Percentiles rank a stretch among this genome's conserved stretches.
These are phyloP conservation scores for Diabrotica virgifera DNA, from an alignment of 1,140 invertebrate genomes.

Conservation along the genomic window DNA sequence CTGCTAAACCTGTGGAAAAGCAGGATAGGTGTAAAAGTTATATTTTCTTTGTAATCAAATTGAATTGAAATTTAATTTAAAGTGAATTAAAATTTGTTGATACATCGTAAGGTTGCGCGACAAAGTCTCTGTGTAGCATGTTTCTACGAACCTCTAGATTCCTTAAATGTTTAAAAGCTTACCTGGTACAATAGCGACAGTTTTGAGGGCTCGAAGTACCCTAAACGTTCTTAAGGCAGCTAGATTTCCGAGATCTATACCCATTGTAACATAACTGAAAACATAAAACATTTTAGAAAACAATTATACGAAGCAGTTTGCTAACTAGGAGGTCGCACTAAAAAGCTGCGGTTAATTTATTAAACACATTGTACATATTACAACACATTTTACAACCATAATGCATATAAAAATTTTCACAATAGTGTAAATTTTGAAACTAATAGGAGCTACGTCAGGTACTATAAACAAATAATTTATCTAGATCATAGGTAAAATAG, in stretches of 20 bases:
- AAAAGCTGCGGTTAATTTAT: conserved; percentile 20
- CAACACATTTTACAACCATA: conserved; percentile 22
- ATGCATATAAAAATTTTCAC: conserved; percentile 19
- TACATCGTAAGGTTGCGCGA: too few relatives aligned
- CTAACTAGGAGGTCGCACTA: conserved; percentile 23
- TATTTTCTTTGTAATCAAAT: too few relatives aligned
- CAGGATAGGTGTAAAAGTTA: too few relatives aligned
- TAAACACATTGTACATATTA: conserved; percentile 16
- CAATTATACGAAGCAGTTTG: conserved; percentile 13
- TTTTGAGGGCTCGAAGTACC: conserved; percentile 97
- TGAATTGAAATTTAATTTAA: too few relatives aligned
- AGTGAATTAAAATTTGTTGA: too few relatives aligned
- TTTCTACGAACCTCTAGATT: too few relatives aligned
- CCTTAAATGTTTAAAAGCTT: conserved; percentile 37
- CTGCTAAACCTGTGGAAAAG: too few relatives aligned
- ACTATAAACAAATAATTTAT: conserved; percentile 6
- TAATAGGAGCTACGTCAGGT: conserved; percentile 15
- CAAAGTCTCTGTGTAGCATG: too few relatives aligned
- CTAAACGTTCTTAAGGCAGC: conserved; percentile 97
- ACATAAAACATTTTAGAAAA: conserved; percentile 21
- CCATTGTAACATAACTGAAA: conserved; percentile 97
- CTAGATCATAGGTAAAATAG: conserved; percentile 7
- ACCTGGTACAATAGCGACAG: conserved; percentile 99
- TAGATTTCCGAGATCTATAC: conserved; percentile 96
- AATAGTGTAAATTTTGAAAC: conserved; percentile 9